Percentiles rank a stretch among this genome's conserved stretches.
These are phyloP conservation scores for Parauchenoglanis ngamensis DNA, from an alignment of 2,797 vertebrate genomes.

Conservation along the genomic window DNA sequence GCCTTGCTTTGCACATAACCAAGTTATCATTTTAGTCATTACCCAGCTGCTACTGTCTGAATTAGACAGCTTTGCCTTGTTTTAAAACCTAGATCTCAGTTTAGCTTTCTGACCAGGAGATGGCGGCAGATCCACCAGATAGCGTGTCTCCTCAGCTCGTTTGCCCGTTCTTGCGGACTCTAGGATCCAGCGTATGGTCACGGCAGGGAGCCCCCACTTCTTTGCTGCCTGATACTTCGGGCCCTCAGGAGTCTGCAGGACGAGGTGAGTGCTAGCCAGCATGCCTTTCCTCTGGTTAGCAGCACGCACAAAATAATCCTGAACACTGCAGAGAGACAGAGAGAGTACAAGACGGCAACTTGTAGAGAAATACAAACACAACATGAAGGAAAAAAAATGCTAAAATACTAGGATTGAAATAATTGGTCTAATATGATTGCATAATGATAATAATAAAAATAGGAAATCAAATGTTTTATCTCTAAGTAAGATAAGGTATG, in stretches of 20 bases:
- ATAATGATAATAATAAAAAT: background rate
- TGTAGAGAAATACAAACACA: background rate
- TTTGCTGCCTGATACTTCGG: constrained; percentile 95
- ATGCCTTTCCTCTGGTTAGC: constrained; percentile 88
- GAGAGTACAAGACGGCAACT: background rate
- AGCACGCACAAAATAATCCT: constrained; percentile 94
- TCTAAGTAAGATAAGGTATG: background rate
- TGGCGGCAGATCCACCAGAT: constrained; percentile 78
- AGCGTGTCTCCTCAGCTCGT: constrained; percentile 81
- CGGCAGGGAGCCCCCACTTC: constrained; percentile 92
- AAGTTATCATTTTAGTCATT: background rate
- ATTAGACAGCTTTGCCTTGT: background rate
- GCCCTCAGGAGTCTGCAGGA: constrained; percentile 84
- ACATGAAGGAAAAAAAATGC: background rate
- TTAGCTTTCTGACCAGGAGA: constrained; percentile 75
- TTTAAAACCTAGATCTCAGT: background rate
- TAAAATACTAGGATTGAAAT: background rate
- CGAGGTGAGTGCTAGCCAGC: constrained; percentile 92
- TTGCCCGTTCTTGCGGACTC: constrained; percentile 82
- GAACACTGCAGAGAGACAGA: constrained; percentile 78
- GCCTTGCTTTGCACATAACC: background rate
- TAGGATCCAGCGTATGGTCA: constrained; percentile 88
- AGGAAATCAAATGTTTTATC: background rate
- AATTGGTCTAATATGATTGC: background rate
- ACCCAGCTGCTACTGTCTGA: background rate